Evolutionary conservation across 2,888 invertebrate species (phyloP).

Genomic region (Hydriomena furcata): DNA sequence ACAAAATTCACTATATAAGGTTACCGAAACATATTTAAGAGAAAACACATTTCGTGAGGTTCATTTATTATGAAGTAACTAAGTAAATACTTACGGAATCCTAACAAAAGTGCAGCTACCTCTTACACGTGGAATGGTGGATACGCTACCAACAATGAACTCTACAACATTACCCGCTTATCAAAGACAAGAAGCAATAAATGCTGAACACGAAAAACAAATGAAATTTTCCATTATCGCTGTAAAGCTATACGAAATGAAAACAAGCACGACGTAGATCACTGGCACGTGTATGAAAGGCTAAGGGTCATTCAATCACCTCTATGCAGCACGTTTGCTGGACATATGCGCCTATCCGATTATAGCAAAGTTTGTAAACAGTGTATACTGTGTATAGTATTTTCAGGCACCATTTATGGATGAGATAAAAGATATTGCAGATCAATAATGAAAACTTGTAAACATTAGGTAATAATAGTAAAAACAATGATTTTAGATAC

Average conservation of each 20-base stretch:
- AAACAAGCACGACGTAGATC: constrained; percentile 53
- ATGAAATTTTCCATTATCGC: constrained; percentile 68
- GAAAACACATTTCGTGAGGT: too few species aligned
- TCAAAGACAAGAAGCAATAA: constrained; percentile 61
- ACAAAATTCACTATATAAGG: too few species aligned
- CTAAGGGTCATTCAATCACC: constrained; percentile 42
- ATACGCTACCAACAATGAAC: constrained; percentile 36
- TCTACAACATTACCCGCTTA: constrained; percentile 57
- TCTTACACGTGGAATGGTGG: constrained; percentile 53
- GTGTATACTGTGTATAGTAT: too few species aligned
- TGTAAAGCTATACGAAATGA: constrained; percentile 53
- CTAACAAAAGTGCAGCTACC: constrained; percentile 25
- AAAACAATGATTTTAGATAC: too few species aligned
- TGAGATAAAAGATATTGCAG: too few species aligned
- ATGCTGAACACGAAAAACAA: constrained; percentile 63
- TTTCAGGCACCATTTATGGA: constrained; percentile 3
- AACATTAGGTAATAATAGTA: too few species aligned
- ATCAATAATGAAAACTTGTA: too few species aligned
- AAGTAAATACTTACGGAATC: neutral
- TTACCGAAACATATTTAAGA: too few species aligned
- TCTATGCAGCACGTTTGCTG: constrained; percentile 32
- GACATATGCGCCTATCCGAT: constrained; percentile 22
- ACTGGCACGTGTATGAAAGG: constrained; percentile 59
- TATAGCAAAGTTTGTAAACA: constrained; percentile 18
- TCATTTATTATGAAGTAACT: too few species aligned